Base-by-base conservation (phyloP, 2,113 vertebrate genomes). In the Zosterops hypoxanthus region DNA sequence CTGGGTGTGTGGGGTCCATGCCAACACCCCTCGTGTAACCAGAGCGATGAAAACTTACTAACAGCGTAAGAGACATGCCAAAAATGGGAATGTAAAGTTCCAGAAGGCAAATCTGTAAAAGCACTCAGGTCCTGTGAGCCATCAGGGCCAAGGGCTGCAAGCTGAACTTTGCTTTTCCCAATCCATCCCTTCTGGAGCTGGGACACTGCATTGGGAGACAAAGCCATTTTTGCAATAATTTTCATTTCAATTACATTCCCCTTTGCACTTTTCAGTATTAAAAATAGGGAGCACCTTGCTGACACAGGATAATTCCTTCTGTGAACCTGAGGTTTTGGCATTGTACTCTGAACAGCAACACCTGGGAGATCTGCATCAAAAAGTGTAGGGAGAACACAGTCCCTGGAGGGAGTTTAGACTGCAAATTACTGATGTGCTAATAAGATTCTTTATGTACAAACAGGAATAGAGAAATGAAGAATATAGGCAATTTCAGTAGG, bases 401-500 rank as follows among this genome's bases (percentile, higher is more conserved):
- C 41, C 34, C 83, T 86, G 26, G 2, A 85, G 82, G 69, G 61
- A 95, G 15, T 56, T 47, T 28, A 71, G 34, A 26, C 20, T 80
- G 71, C 33, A 56, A 79, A 82, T 75, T 73, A 88, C 36, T 88
- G 79, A 86, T 68, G 29, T 75, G 25, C 46, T 97, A 91, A 94
- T 46, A 90, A 63, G 77, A 94, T 88, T 71, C 18, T 23, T 75
- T 88, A 71, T 80, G 57, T 46, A 60, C 24, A 66, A 85, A 73
- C 21, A 90, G 55, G 39, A 82, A 78, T 1, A 73, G 16, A 92
- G 42, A 73, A 88, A 59, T 47, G 31, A 73, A 39, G 71, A 86
- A 85, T 29, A 52, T 14, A 68, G n/a, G 49, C 60, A 81, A 60
- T 88, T 86, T 84, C 82, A 78, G 46, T 29, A 82, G 57, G 69